Base-by-base conservation (phyloP, 2,888 invertebrate species). In the Cephus nigrinus region DNA sequence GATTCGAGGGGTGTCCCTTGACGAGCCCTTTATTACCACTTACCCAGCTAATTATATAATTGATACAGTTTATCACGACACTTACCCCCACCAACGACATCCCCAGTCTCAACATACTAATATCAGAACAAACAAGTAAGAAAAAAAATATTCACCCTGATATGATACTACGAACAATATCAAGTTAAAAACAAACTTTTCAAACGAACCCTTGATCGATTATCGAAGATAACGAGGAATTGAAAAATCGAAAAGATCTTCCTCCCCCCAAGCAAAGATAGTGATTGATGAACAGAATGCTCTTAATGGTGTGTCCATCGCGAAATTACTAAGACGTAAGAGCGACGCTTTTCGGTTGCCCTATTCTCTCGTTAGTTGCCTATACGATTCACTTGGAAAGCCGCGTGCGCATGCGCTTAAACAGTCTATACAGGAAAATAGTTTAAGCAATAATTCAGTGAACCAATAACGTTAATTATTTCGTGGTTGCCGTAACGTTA, bases 211-310 rank as follows among this genome's bases (percentile, higher is more conserved):
- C 55, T 55, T 55, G 55, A 55, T 55, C 55, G 23, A 55, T 55
- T 55, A 55, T 75, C 78, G 55, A 35, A 55, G 40, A 31, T 34
- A 35, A 71, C 68, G 76, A 78, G 35, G 32, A 68, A 40, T 31
- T n/a, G 77, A 81, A 80, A 80, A 79, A 79, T 79, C 73, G 84
- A 81, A 83, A 83, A 84, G 80, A 84, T 81, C 83, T 69, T 78
- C 23, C 55, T 78, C 23, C 55, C 23, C 23, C 9, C 9, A 23
- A 75, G 23, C 12, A 35, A 32, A 33, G 33, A 35, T 30, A 34
- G 77, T 84, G 83, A 84, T 84, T 84, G 84, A 84, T 84, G 84
- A 82, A 77, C 75, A 68, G 69, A 77, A 80, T 82, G 31, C 15
- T 32, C 31, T 81, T 85, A 82, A 84, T 81, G 83, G 81, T 78